A percentile compares a stretch with the other conserved stretches of the same genome.
phyloP scores from a whole-genome alignment of 2,113 vertebrate species.

The Alligator mississippiensis region DNA sequence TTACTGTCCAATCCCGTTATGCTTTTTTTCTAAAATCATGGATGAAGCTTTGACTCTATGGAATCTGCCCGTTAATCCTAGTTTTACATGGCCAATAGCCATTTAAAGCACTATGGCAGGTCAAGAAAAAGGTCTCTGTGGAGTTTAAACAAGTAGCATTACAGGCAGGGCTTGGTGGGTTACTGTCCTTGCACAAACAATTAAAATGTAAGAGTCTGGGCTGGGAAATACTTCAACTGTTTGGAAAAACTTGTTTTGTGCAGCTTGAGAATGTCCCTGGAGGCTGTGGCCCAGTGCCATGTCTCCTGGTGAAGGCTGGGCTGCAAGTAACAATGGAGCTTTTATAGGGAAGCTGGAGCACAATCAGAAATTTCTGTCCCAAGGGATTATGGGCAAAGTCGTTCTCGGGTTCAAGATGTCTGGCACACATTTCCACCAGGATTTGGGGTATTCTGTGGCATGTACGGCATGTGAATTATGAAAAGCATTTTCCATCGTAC shows the following conservation, averaged over 20 bases:
- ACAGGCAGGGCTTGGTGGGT: constrained; percentile 67
- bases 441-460: constrained; percentile 72
- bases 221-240: constrained; percentile 72
- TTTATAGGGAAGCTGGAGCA: constrained; percentile 73
- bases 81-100: constrained; percentile 59
- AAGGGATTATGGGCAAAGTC: constrained; percentile 71
- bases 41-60: constrained; percentile 43
- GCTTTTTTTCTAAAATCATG: background rate
- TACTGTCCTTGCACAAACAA: constrained; percentile 73
- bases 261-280: constrained; percentile 71
- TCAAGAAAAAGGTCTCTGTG: constrained; percentile 59
- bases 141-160: constrained; percentile 68
- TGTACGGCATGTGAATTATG: constrained; percentile 68
- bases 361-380: constrained; percentile 63
- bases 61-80: constrained; percentile 55
- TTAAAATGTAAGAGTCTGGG: constrained; percentile 69
- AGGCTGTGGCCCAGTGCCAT: constrained; percentile 71
- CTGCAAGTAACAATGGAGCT: constrained; percentile 72
- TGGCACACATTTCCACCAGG: constrained; percentile 72
- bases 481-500: constrained; percentile 60
- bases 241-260: constrained; percentile 74
- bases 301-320: constrained; percentile 71
- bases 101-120: constrained; percentile 47
- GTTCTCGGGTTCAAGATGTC: constrained; percentile 76
- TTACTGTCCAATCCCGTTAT: constrained; percentile 5